Evolutionary conservation across 2,797 vertebrate species (phyloP), one percentile per base, ranked within the genome.

Genomic region (Alfaro cultratus): DNA sequence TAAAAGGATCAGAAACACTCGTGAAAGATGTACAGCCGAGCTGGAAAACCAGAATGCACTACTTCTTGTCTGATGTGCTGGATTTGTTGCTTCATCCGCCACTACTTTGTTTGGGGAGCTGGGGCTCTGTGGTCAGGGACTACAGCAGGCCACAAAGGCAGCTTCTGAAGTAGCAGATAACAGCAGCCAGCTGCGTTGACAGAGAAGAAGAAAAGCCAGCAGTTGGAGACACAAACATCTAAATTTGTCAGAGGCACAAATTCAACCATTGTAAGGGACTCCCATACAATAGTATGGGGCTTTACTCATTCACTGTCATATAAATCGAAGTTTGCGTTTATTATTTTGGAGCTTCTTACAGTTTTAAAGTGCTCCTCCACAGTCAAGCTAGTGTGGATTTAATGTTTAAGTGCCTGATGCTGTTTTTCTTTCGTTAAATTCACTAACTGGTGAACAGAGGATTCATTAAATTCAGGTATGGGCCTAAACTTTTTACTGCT

Each of bases 41-140:
- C 73, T 81, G 79, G 57, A 84, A 82, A 80, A 83, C 47, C 68
- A 86, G 86, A 87, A 89, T 84, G 81, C 73, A 67, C 78, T 49
- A 79, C 73, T 80, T 85, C 87, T 87, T 79, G 79, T 94, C 91
- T 92, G 91, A 93, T 92, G 83, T 83, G 89, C 83, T 81, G 88
- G 86, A 91, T 91, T 87, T 91, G 86, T 92, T 92, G 89, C 92
- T 90, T 92, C 91, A 92, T 94, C 90, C 86, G 85, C 75, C 80
- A 85, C 81, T 77, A 86, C 92, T 92, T 89, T 90, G 89, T 89
- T 85, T 80, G 57, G 90, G 87, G 89, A 91, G 76, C 87, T 80
- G 21, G 93, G 90, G 91, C 91, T 89, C 90, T 89, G 77, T 81
- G 88, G 87, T 85, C 82, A 80, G 90, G 87, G 91, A 92, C 85